Conservation (phyloP, 2,113 vertebrate genomes). For the Haemorhous mexicanus region DNA sequence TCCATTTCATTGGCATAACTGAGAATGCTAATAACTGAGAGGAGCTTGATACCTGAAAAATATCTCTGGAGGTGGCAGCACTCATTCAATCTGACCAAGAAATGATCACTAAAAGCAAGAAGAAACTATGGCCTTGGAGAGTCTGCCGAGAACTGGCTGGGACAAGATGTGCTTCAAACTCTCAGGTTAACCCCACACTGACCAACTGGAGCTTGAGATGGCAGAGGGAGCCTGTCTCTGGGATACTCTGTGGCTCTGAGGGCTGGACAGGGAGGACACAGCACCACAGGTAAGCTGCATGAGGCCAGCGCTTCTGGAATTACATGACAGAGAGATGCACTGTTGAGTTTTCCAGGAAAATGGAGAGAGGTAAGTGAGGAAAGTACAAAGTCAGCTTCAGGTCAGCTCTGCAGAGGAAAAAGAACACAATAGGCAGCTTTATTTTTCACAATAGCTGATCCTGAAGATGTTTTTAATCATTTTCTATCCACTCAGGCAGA, state of each 20-base stretch:
- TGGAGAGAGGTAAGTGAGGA: not conserved
- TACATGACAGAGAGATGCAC: not conserved
- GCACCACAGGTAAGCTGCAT: not conserved
- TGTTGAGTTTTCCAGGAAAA: not conserved
- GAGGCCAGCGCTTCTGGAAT: not conserved
- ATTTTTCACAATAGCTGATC: not conserved
- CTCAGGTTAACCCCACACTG: not conserved
- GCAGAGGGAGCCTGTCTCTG: not conserved
- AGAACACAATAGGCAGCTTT: not conserved
- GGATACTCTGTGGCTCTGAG: not conserved
- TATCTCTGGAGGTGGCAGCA: not conserved
- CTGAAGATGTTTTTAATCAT: not conserved
- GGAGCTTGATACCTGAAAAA: not conserved
- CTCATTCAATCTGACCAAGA: not conserved
- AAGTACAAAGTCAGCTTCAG: not conserved
- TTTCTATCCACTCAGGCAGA: not conserved
- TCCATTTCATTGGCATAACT: not conserved
- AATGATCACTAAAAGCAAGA: not conserved
- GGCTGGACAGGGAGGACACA: not conserved
- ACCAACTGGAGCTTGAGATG: not conserved
- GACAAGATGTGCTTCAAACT: not conserved
- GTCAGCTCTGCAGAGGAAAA: not conserved
- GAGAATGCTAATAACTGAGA: not conserved
- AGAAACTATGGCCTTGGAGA: not conserved
- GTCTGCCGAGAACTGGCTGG: not conserved